Base-by-base conservation (phyloP, 1,140 invertebrate species). In the Drosophila pectinifera region DNA sequence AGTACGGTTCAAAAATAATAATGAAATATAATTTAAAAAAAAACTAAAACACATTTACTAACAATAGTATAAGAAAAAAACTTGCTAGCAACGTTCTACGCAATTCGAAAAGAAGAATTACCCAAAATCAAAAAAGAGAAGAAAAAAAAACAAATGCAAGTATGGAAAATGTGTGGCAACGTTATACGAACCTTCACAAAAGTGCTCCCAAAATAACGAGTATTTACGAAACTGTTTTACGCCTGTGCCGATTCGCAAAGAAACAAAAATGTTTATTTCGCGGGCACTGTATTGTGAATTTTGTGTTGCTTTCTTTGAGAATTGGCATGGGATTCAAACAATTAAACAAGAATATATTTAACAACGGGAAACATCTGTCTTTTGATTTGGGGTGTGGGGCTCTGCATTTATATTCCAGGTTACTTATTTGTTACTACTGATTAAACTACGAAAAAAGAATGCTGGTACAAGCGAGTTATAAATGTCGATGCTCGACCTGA, bases 101-200 rank as follows among this genome's bases (percentile, higher is more conserved):
- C 72, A 76, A 42, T 75, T 70, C 24, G 22, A 73, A 73, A 49
- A 78, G 18, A 20, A 62, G 18, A 34, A 43, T 43, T 7, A 61
- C 39, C 31, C 0, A 39, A 73, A 41, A 20, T n/a, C 8, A 31
- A 31, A 31, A 10, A 38, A 22, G 22, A 38, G 18, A 54, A 56
- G 57, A 67, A 67, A 45, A 20, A 43, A 41, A 26, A 36, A 10
- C 22, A 51, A 59, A 78, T 36, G 41, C 38, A 58, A 81, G 46
- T 67, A 24, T 55, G 54, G 42, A 53, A 64, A 43, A 63, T 68
- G 62, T 73, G 79, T 82, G 57, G 62, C 73, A 81, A 31, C 79
- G 79, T 81, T 73, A 82, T 80, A 80, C 78, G 78, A 61, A 56
- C 38, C 49, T 80, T 80, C 63, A 69, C 70, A 14, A 63, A 36